These are phyloP conservation scores for Piscicola geometra DNA, from an alignment of 2,888 invertebrate genomes.

Conservation along the genomic window DNA sequence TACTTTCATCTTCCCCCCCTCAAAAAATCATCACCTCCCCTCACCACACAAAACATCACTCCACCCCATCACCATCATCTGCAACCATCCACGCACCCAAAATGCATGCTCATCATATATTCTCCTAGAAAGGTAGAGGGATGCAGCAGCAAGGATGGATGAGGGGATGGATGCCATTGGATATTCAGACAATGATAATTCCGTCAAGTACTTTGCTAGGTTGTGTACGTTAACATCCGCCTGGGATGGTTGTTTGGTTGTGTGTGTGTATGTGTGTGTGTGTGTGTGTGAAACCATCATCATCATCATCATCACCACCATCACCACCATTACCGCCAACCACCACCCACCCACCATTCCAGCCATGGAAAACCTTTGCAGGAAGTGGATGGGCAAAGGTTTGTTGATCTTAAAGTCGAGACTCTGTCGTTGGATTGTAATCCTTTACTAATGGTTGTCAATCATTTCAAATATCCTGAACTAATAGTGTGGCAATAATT, in stretches of 20 bases:
- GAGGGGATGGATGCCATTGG: conserved; percentile 70
- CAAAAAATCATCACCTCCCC: too few species aligned
- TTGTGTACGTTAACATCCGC: conserved; percentile 69
- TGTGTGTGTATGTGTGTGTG: too few species aligned
- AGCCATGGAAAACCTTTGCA: conserved; percentile 66
- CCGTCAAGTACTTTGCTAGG: conserved; percentile 84
- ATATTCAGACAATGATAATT: conserved; percentile 76
- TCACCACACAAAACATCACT: too few species aligned
- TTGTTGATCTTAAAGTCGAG: conserved; percentile 77
- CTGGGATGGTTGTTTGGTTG: conserved; percentile 78
- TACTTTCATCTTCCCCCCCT: too few species aligned
- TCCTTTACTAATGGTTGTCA: background rate
- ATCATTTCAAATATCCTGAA: too few species aligned
- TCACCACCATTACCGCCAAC: too few species aligned
- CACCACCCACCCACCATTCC: conserved; percentile 59
- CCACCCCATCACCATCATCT: background rate
- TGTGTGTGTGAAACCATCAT: too few species aligned
- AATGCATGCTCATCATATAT: conserved; percentile 47
- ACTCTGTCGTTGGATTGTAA: conserved; percentile 44
- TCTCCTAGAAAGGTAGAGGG: conserved; percentile 69
- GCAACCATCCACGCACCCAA: conserved; percentile 49
- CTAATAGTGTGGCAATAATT: too few species aligned
- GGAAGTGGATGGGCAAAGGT: conserved; percentile 81
- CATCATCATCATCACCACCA: too few species aligned
- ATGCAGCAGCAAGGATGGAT: conserved; percentile 76